Evolutionary conservation across 1,140 invertebrate species (phyloP).

Genomic region (Drosophila nasuta): DNA sequence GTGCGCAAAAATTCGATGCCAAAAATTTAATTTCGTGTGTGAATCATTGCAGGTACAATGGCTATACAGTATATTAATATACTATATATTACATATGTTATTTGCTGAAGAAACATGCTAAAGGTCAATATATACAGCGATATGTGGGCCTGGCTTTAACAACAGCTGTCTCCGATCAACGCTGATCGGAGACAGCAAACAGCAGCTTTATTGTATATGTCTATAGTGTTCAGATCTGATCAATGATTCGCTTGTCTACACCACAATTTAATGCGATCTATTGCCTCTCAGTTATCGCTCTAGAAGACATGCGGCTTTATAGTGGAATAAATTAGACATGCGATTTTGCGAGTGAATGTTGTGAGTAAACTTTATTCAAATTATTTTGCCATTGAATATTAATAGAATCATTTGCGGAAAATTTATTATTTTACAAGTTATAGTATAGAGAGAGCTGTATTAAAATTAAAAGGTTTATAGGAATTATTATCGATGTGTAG

Average conservation of each 20-base stretch:
- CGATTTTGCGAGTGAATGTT: not conserved
- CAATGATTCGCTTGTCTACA: slow-evolving; percentile 9
- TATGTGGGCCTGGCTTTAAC: slow-evolving; percentile 2
- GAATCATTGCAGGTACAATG: slow-evolving; percentile 14
- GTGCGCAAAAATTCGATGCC: not conserved
- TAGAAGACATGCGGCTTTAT: slow-evolving; percentile 3
- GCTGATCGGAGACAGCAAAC: not conserved
- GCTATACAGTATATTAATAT: not conserved
- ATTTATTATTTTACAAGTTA: no score
- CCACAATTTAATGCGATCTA: not conserved
- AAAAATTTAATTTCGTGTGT: slow-evolving; percentile 1
- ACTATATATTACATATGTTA: not conserved
- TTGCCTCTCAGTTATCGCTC: slow-evolving; percentile 3
- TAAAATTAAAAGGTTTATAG: no score
- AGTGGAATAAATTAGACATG: not conserved
- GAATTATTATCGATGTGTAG: no score
- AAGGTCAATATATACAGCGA: not conserved
- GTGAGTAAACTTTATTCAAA: not conserved
- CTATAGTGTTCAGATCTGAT: slow-evolving; percentile 9
- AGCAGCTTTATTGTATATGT: slow-evolving; percentile 8
- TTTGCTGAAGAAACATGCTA: not conserved
- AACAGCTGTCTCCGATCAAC: not conserved
- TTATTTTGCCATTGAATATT: slow-evolving; percentile 1
- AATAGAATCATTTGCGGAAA: not conserved
- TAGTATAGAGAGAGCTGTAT: no score